Evolutionary conservation across 2,888 invertebrate genomes (phyloP).

Genomic region (Gastrophysa polygoni): DNA sequence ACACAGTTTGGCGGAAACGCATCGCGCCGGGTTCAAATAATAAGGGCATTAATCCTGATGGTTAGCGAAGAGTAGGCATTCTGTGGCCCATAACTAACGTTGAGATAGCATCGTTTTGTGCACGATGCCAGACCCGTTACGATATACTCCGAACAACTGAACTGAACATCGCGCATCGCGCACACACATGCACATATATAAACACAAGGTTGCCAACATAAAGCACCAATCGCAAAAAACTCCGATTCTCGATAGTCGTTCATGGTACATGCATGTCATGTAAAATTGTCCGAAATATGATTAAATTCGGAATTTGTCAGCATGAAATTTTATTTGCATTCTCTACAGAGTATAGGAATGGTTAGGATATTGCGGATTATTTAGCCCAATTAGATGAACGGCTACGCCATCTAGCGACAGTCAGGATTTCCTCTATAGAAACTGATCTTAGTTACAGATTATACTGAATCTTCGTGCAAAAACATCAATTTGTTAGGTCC

Average conservation of each 20-base stretch:
- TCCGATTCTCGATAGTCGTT: background rate
- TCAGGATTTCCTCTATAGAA: too few species aligned
- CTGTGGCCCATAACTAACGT: conserved; percentile 56
- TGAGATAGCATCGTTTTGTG: conserved; percentile 51
- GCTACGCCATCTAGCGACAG: too few species aligned
- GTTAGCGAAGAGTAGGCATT: conserved; percentile 53
- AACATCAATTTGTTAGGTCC: too few species aligned
- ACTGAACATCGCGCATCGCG: too few species aligned
- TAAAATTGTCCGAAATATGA: too few species aligned
- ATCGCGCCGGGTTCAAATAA: conserved; percentile 48
- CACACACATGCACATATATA: conserved; percentile 7
- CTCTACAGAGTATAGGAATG: too few species aligned
- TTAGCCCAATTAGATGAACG: too few species aligned
- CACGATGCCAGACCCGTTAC: conserved; percentile 47
- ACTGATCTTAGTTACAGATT: too few species aligned
- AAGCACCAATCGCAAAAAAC: conserved; percentile 15
- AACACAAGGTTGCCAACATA: conserved; percentile 22
- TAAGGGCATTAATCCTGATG: conserved; percentile 56
- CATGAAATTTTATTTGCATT: too few species aligned
- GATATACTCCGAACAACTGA: conserved; percentile 33
- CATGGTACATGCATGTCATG: background rate
- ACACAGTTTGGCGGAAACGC: conserved; percentile 38
- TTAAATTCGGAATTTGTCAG: too few species aligned
- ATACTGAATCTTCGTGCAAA: too few species aligned
- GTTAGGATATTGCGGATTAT: too few species aligned